Base-by-base conservation (phyloP, 2,888 invertebrate genomes). In the Metalampra italica region DNA sequence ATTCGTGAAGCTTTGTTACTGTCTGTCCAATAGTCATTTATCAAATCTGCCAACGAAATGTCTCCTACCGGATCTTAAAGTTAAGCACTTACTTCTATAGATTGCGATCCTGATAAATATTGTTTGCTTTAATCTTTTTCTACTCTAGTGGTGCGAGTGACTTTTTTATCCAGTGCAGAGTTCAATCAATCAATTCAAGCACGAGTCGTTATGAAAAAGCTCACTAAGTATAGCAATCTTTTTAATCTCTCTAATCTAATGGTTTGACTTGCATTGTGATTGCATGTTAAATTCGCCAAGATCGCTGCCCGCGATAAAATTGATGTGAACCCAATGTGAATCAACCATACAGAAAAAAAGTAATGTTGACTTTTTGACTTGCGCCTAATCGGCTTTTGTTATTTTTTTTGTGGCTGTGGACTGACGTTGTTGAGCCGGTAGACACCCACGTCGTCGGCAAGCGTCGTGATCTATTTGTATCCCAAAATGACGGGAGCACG, bases 401-500 rank as follows among this genome's bases (percentile, higher is more conserved):
- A 30, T 7, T 9, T 32, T 32, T 9, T 32, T 32, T 32, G 32
- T 32, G 9, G 32, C 22, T 22, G 7, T 8, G 11, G 32, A 14
- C 13, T 9, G 13, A 36, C 29, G 13, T 45, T 8, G 29, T 9
- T 9, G 3, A 36, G 32, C 14, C 39, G 12, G 15, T 40, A 8
- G 39, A 45, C 44, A 15, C 47, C 37, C 44, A 45, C 50, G 45
- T 47, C 51, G 45, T 47, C 51, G 45, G 11, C 36, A n/a, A n/a
- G 7, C 49, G 53, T 55, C 55, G 56, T 59, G 58, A 67, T 60
- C 58, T 59, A 56, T 62, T 56, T 36, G 46, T 53, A 51, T 54
- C 46, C 30, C 54, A 55, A 52, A 55, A 56, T 48, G 52, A 52
- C 51, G 45, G 40, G 50, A 40, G 45, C 52, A 49, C 3, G 32